A percentile compares a stretch with the other conserved stretches of the same genome.
Evolutionary conservation across 2,797 vertebrate genomes (phyloP).

Genomic region (Melopsittacus undulatus): DNA sequence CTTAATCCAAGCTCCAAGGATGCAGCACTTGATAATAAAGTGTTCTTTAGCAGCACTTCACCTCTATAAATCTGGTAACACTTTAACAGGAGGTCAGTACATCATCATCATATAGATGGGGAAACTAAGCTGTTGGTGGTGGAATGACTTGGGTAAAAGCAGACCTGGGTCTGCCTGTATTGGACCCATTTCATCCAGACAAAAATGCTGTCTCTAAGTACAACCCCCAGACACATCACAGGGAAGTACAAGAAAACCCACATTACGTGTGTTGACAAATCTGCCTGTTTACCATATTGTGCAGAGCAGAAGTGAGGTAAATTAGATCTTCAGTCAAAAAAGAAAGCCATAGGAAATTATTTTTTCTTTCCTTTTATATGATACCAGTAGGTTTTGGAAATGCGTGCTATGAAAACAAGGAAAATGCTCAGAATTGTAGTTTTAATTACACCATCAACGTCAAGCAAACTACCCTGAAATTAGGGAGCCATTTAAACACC

Average conservation of each 20-base stretch:
- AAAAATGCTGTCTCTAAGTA: not conserved
- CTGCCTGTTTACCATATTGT: not conserved
- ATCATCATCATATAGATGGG: not conserved
- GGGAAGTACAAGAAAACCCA: not conserved
- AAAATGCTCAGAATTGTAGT: not conserved
- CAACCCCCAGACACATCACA: not conserved
- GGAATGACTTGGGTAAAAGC: not conserved
- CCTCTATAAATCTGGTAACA: not conserved
- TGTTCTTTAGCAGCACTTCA: not conserved
- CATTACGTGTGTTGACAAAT: not conserved
- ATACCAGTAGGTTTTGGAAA: not conserved
- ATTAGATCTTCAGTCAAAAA: not conserved
- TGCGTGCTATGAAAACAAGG: not conserved
- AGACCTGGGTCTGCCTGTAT: not conserved
- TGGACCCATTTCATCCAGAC: not conserved
- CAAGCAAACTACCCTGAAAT: constrained; percentile 3
- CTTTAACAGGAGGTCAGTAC: not conserved
- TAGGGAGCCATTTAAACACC: not conserved
- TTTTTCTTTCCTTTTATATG: not conserved
- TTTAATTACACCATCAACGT: not conserved
- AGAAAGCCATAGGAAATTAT: not conserved
- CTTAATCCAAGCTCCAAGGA: not conserved
- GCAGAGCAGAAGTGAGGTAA: not conserved
- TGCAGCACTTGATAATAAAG: not conserved
- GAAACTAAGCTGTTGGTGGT: not conserved